These are phyloP conservation scores for Dyspetes luteomarginatus DNA, from an alignment of 2,888 invertebrate genomes.

Conservation along the genomic window DNA sequence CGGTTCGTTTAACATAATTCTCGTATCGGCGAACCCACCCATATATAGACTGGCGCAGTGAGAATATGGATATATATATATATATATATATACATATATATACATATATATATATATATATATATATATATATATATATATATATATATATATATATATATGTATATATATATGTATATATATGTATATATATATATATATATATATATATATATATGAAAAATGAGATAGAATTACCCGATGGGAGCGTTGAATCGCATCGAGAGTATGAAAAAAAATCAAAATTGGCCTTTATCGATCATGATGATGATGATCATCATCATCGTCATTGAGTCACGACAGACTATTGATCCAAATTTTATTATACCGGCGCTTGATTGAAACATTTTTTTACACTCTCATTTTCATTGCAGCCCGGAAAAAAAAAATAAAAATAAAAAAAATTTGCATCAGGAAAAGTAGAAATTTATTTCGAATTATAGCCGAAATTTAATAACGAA, in stretches of 20 bases:
- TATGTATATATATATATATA: not conserved
- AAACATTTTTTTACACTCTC: not conserved
- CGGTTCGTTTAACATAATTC: constrained; percentile 60
- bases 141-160: no score
- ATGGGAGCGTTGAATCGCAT: constrained; percentile 25
- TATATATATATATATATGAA: constrained; percentile 3
- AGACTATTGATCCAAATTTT: constrained; percentile 4
- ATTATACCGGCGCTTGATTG: not conserved
- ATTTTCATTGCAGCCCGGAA: no score
- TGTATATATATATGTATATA: no score
- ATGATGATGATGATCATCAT: constrained; percentile 4
- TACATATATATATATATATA: no score
- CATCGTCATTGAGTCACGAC: constrained; percentile 17
- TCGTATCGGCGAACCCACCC: constrained; percentile 42
- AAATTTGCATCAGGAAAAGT: no score
- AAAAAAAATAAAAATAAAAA: no score
- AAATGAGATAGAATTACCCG: constrained; percentile 30
- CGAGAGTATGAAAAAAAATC: not conserved
- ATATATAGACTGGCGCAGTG: no score
- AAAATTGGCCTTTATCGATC: constrained; percentile 46
- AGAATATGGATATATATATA: no score
- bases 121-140: no score
- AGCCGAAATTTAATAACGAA: no score
- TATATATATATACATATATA: no score
- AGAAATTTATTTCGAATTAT: no score